Conservation (phyloP, 2,888 invertebrate genomes). For the Maniola hyperantus region DNA sequence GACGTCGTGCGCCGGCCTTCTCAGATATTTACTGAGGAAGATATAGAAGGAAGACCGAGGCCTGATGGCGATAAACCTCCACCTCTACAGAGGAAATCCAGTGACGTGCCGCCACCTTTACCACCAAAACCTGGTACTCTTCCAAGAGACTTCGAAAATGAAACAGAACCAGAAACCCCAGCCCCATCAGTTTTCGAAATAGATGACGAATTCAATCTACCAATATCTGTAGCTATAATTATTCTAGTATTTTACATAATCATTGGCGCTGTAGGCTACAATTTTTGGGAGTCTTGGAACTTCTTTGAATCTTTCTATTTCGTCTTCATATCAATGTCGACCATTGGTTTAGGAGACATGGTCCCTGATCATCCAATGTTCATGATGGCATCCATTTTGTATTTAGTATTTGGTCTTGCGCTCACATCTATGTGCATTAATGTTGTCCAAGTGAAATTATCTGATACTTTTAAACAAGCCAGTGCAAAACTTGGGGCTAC, state of each 20-base stretch:
- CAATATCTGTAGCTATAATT: conserved; percentile 93
- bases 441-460: conserved; percentile 93
- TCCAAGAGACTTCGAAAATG: conserved; percentile 56
- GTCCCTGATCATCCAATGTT: conserved; percentile 94
- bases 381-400: conserved; percentile 96
- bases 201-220: conserved; percentile 97
- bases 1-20: conserved; percentile 90
- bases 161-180: conserved; percentile 88
- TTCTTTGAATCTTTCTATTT: conserved; percentile 98
- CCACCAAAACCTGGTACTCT: conserved; percentile 69
- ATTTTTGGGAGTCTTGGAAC: conserved; percentile 91
- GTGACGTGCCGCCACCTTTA: conserved; percentile 71
- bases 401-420: conserved; percentile 96
- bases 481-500: conserved; percentile 93
- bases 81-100: conserved; percentile 56
- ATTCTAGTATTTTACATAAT: conserved; percentile 94
- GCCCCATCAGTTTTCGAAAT: conserved; percentile 90
- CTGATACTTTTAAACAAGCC: conserved; percentile 91
- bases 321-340: conserved; percentile 98
- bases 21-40: conserved; percentile 83
- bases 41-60: conserved; percentile 51
- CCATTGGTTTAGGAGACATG: conserved; percentile 97
- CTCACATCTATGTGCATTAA: conserved; percentile 99
- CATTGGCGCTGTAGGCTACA: conserved; percentile 91
- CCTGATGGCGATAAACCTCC: conserved; percentile 52